Conservation (phyloP, 2,113 vertebrate species). For the Poecile atricapillus region DNA sequence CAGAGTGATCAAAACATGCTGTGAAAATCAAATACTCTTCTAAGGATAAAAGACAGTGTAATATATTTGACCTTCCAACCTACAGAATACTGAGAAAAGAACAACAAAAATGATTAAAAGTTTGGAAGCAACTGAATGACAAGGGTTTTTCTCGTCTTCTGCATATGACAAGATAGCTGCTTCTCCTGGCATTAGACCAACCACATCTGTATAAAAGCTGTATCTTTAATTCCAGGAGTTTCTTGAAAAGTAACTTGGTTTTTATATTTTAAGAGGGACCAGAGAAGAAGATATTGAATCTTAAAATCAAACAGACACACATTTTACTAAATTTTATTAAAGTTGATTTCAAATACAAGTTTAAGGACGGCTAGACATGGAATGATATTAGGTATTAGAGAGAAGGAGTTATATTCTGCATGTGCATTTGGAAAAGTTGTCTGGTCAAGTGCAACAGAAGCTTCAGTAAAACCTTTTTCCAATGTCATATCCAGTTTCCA, state of each 20-base stretch:
- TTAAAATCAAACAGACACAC: background rate
- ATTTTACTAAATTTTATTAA: background rate
- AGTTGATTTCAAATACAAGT: background rate
- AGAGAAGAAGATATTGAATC: background rate
- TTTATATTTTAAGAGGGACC: background rate
- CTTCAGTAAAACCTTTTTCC: background rate
- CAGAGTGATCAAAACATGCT: background rate
- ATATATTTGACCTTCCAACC: background rate
- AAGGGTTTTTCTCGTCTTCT: background rate
- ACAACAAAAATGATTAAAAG: background rate
- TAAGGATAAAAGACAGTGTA: background rate
- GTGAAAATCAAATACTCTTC: background rate
- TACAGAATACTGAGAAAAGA: background rate
- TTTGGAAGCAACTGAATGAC: background rate
- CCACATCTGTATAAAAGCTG: fast-evolving
- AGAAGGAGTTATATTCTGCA: background rate
- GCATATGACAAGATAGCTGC: background rate
- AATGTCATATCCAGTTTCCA: background rate
- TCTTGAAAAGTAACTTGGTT: background rate
- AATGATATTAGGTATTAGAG: background rate
- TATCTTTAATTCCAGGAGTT: background rate
- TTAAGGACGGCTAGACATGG: background rate
- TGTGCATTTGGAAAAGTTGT: background rate
- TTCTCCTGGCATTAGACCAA: background rate
- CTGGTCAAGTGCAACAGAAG: background rate